phyloP scores from a whole-genome alignment of 2,888 invertebrate species.

The Temnothorax unifasciatus region DNA sequence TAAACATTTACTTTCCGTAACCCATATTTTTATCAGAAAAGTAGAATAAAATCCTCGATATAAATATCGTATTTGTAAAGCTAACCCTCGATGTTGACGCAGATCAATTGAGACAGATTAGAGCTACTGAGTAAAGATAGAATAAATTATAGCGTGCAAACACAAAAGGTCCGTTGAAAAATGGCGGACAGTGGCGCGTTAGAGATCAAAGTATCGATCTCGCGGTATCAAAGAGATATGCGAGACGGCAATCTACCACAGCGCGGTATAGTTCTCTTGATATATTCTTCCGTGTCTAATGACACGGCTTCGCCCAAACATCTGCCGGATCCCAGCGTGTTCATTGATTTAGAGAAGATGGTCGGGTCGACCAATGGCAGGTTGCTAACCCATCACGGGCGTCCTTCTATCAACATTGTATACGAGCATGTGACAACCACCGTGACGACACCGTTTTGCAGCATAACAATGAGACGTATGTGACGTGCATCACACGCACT shows the following conservation, averaged over 20 bases:
- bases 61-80: neutral
- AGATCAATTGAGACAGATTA: conserved; percentile 29
- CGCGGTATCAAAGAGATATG: neutral
- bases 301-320: conserved; percentile 43
- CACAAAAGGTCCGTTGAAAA: conserved; percentile 33
- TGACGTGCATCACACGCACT: neutral
- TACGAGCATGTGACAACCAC: conserved; percentile 31
- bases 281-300: conserved; percentile 44
- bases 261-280: neutral
- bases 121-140: conserved; percentile 6
- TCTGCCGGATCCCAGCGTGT: conserved; percentile 43
- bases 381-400: conserved; percentile 48
- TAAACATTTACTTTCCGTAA: neutral
- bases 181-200: neutral
- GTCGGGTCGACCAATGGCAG: conserved; percentile 47
- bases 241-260: neutral
- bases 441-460: conserved; percentile 32
- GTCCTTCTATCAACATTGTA: conserved; percentile 52
- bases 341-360: conserved; percentile 62
- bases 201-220: conserved; percentile 46
- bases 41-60: neutral
- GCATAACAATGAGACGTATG: conserved; percentile 37
- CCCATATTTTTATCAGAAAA: neutral
- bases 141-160: conserved; percentile 24
- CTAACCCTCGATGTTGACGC: neutral